Conservation (phyloP, 2,888 invertebrate species). For the Fissipunctia ypsillon region DNA sequence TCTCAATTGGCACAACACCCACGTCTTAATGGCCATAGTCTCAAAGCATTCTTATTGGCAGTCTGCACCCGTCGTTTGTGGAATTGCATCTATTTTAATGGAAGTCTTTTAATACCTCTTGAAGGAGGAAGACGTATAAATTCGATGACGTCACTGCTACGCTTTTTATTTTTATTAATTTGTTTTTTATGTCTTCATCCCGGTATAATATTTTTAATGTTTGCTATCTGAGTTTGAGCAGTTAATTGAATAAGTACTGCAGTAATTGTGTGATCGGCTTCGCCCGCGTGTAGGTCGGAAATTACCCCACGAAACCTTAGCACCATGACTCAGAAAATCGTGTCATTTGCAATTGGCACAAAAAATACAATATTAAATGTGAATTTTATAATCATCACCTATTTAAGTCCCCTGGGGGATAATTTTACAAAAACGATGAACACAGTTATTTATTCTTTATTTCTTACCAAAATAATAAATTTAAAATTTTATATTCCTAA, state of each 20-base stretch:
- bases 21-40: background rate
- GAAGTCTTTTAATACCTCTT: conserved; percentile 23
- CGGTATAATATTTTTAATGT: background rate
- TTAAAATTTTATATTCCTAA: no score
- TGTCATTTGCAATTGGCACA: no score
- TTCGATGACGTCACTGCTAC: conserved; percentile 14
- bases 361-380: no score
- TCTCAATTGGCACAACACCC: conserved; percentile 1
- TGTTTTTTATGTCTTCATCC: background rate
- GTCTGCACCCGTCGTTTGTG: conserved; percentile 12
- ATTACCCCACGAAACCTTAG: no score
- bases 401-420: no score
- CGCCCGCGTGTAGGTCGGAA: no score
- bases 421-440: no score
- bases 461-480: no score
- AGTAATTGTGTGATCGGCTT: background rate
- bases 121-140: conserved; percentile 5
- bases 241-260: background rate
- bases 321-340: no score
- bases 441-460: no score
- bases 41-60: conserved; percentile 10
- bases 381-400: no score
- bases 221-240: background rate
- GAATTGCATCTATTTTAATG: conserved; percentile 48
- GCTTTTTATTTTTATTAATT: background rate